Conservation (phyloP, 1,140 invertebrate species). For the Plectrocnemia conspersa region DNA sequence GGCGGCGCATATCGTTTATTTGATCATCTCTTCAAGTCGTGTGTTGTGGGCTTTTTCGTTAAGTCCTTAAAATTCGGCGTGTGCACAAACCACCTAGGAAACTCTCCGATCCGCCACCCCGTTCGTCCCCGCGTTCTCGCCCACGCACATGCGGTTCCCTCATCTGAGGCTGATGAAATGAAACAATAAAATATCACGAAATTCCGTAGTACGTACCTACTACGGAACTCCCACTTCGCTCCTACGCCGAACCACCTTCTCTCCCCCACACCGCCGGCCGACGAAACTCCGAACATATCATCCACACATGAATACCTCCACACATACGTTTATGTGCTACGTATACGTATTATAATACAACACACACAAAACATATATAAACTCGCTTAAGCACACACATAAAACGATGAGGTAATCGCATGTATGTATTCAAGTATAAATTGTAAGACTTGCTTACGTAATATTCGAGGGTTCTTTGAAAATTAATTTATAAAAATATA, state of each 20-base stretch:
- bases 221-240: neutral
- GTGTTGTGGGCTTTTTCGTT: neutral
- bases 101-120: neutral
- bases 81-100: slow-evolving; percentile 9
- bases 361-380: too few species aligned
- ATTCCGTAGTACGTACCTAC: slow-evolving; percentile 27
- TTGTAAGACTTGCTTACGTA: too few species aligned
- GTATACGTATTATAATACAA: too few species aligned
- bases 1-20: neutral
- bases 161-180: slow-evolving; percentile 31
- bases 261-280: neutral
- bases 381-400: too few species aligned
- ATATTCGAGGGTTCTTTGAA: too few species aligned
- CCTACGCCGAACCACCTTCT: slow-evolving; percentile 1
- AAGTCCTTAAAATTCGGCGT: slow-evolving; percentile 17
- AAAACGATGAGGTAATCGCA: too few species aligned
- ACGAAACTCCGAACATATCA: neutral
- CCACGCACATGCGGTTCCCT: slow-evolving; percentile 9
- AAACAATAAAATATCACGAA: slow-evolving; percentile 34
- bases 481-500: too few species aligned
- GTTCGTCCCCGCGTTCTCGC: slow-evolving; percentile 1
- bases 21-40: neutral
- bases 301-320: too few species aligned
- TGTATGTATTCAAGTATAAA: too few species aligned
- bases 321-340: too few species aligned